A percentile compares a stretch with the other conserved stretches of the same genome.
phyloP scores from a whole-genome alignment of 2,113 vertebrate genomes.

The Platanista minor region DNA sequence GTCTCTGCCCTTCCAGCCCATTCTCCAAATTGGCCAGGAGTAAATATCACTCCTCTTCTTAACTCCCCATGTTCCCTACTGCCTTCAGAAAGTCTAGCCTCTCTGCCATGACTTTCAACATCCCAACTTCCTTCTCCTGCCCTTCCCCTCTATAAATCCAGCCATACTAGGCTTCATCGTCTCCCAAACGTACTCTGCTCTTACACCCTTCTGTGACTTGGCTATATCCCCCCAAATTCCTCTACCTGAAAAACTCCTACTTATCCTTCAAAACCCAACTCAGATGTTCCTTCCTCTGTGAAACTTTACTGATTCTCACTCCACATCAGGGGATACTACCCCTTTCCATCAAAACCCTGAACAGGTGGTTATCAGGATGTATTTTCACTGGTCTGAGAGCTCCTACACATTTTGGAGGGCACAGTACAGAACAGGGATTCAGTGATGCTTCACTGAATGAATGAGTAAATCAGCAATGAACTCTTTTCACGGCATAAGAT shows the following conservation, averaged over 20 bases:
- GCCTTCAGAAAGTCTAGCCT: not conserved
- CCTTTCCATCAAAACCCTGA: not conserved
- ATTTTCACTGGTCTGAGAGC: not conserved
- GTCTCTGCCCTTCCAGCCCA: not conserved
- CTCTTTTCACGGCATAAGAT: not conserved
- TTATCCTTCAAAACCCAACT: not conserved
- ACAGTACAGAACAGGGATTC: not conserved
- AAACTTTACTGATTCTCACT: not conserved
- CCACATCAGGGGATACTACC: not conserved
- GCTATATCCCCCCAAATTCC: not conserved
- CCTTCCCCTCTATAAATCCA: not conserved
- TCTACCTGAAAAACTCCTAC: not conserved
- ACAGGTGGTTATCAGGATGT: not conserved
- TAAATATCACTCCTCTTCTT: not conserved
- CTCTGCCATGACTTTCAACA: not conserved
- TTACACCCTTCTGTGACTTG: not conserved
- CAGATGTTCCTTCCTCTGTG: not conserved
- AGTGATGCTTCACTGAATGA: not conserved
- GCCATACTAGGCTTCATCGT: not conserved
- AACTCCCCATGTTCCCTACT: not conserved
- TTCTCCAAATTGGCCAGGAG: not conserved
- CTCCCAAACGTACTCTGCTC: not conserved
- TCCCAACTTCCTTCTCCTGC: not conserved
- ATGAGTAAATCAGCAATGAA: not conserved
- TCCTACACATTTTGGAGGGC: not conserved